Base-by-base conservation (phyloP, 2,797 vertebrate genomes). In the Dallia pectoralis region DNA sequence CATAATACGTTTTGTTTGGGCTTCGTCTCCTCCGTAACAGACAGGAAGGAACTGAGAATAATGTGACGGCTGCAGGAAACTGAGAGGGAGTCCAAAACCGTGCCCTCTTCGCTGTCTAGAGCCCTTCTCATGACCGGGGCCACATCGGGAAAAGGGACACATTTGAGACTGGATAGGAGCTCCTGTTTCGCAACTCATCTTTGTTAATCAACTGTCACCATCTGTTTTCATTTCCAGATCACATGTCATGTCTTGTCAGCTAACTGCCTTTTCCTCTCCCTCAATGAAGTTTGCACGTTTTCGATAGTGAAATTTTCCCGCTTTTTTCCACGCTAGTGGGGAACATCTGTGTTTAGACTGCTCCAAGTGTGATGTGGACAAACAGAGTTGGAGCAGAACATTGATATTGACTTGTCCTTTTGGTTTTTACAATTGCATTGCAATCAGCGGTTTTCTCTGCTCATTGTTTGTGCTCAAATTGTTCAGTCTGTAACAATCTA, bases 61-160 rank as follows among this genome's bases (percentile, higher is more conserved):
- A 25, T 29, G 33, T 44, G 40, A 64, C 59, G 64, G 70, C 61
- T 49, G 70, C 70, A 72, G 70, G 61, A 72, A 72, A 72, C 59
- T 29, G 40, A 27, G 53, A 0, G 11, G 12, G 22, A 9, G 4
- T 22, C 53, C 22, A 22, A 25, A 59, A 59, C 25, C n/a, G 18
- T 3, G 14, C 5, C 22, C 3, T 59, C 8, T 14, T 59, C 53
- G 7, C 53, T 59, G 4, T 14, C n/a, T 56, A 25, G n/a, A 22
- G 53, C 53, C 7, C n/a, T 53, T 44, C 40, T 1, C 14, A 11
- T 14, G 8, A 44, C 40, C 11, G 14, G 40, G 6, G 8, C 12
- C 40, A n/a, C 40, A 44, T 44, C 2, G 49, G 49, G 49, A 51
- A 15, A 1, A 51, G 49, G 18, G 18, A 18, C 49, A 12, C 16